These are phyloP conservation scores for Trididemnum nubilum DNA, from an alignment of 23 tunicate genomes.

Conservation along the genomic window DNA sequence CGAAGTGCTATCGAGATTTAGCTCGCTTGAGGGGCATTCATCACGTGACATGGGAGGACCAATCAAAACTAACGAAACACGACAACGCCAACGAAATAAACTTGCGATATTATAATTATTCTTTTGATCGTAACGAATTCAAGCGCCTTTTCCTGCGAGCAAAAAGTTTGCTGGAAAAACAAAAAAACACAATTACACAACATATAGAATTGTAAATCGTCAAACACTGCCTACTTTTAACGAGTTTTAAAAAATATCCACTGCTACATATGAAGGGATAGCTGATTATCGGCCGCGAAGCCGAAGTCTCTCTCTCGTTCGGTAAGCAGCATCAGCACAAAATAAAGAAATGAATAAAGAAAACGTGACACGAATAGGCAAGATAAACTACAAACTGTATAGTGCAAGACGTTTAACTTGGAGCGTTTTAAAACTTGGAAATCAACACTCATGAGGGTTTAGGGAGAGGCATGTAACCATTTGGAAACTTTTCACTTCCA, in stretches of 20 bases:
- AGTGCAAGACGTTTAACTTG: slow-evolving; percentile 17
- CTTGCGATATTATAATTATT: slow-evolving; percentile 61
- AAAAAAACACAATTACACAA: slow-evolving; percentile 34
- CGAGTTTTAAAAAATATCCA: neutral
- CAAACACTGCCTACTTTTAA: slow-evolving; percentile 16
- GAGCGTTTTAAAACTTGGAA: no score
- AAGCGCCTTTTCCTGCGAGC: slow-evolving; percentile 49
- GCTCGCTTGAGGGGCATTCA: slow-evolving; percentile 71
- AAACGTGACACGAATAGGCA: slow-evolving; percentile 22
- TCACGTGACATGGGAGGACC: slow-evolving; percentile 74
- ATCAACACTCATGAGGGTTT: no score
- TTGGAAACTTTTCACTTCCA: no score
- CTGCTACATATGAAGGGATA: no score
- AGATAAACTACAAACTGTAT: neutral
- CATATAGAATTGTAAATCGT: slow-evolving; percentile 17
- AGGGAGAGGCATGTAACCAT: no score
- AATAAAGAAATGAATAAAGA: neutral
- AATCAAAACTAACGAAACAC: slow-evolving; percentile 46
- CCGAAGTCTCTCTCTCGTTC: no score
- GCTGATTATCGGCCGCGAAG: no score
- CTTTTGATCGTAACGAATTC: slow-evolving; percentile 65
- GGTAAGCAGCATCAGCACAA: slow-evolving; percentile 15
- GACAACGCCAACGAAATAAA: slow-evolving; percentile 9
- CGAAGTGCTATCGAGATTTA: slow-evolving; percentile 71
- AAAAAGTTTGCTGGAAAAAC: slow-evolving; percentile 33